Evolutionary conservation across 1,140 invertebrate species (phyloP), one percentile per base, ranked within the genome.

Genomic region (Paraescarpia echinospica): DNA sequence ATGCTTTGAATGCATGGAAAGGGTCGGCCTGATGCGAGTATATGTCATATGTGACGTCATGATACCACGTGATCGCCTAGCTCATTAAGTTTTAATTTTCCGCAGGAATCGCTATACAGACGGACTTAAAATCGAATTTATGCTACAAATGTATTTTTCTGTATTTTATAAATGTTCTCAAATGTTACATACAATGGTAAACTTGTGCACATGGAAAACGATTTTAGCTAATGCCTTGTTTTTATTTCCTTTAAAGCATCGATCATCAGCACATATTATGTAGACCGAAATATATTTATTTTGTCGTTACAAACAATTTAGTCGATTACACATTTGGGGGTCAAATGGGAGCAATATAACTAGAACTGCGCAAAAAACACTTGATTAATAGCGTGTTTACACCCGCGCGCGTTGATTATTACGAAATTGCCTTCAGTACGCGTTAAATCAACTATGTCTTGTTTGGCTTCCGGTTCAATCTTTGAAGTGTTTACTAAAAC

Each of bases 401-500:
- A 31, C 27, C 59, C 2, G 59, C 59, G 18, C 59, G 59, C 59
- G 22, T 77, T 77, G 59, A 77, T 77, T 77, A 77, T 77, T 77
- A 77, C 59, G 59, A 77, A 77, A 77, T 77, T 77, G 59, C 59
- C 59, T 6, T 6, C 59, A 77, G 59, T 77, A 77, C 59, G 59
- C 4, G 59, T 31, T 77, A 77, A 77, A 77, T 77, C 59, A 77
- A 77, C 22, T 18, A 77, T 27, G 59, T 77, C 59, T 18, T 77
- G 59, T 2, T 77, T 18, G 27, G 59, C 59, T 77, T 77, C 59
- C 59, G 59, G 59, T 77, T 27, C 59, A 77, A 27, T 77, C 12
- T 77, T 77, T 77, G 59, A 77, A 77, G 59, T 77, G 59, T 77
- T 77, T 77, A 77, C 59, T 77, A 77, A 77, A 77, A 77, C 59